Conservation (phyloP, 2,797 vertebrate species). For the Rhyacichthys aspro region DNA sequence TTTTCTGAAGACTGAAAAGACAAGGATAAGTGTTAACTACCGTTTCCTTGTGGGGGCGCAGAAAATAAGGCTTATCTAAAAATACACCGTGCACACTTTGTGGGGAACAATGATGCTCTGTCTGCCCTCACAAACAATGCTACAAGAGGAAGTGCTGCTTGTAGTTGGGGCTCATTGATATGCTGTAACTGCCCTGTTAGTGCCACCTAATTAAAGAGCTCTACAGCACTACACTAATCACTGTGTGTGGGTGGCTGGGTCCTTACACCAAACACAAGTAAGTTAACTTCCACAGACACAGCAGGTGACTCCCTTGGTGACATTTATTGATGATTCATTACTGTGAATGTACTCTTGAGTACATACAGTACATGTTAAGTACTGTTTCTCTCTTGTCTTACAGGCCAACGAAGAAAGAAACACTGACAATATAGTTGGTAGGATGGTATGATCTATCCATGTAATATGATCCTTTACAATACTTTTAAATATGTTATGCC, state of each 20-base stretch:
- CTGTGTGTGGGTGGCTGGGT: constrained; percentile 21
- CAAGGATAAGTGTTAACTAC: no score
- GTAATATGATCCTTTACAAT: no score
- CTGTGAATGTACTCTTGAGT: constrained; percentile 5
- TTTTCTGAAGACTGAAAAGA: not conserved
- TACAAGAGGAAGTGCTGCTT: constrained; percentile 10
- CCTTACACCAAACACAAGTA: not conserved
- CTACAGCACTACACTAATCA: constrained; percentile 25
- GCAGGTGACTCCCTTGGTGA: not conserved
- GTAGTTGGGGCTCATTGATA: constrained; percentile 30
- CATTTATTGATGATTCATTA: constrained; percentile 23
- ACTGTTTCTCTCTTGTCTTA: no score
- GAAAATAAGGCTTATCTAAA: constrained; percentile 32
- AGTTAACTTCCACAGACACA: constrained; percentile 4
- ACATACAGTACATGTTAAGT: no score
- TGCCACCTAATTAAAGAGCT: constrained; percentile 38
- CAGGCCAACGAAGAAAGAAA: no score
- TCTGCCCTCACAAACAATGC: constrained; percentile 19
- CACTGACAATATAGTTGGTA: no score
- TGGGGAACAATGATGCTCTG: constrained; percentile 1
- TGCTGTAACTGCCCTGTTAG: constrained; percentile 33
- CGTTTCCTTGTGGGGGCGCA: constrained; percentile 39
- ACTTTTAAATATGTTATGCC: no score
- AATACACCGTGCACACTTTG: not conserved
- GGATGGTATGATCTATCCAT: no score